A percentile compares a stretch with the other conserved stretches of the same genome.
Evolutionary conservation across 2,113 vertebrate genomes (phyloP).

Genomic region (Ailurus styani): DNA sequence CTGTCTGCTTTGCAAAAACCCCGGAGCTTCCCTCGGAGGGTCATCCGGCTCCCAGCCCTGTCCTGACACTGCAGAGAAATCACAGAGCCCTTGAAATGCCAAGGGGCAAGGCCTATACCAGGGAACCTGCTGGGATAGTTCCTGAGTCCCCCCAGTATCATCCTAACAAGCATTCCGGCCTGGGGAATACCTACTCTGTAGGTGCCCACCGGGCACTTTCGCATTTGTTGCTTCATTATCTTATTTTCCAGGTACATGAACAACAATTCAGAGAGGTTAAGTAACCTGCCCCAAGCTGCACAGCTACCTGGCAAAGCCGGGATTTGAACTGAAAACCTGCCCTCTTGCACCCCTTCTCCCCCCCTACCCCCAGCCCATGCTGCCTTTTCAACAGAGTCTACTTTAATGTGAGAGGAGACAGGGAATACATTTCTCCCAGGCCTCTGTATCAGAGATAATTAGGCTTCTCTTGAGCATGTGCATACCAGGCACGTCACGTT

Average conservation of each 20-base stretch:
- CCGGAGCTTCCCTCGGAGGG: neutral
- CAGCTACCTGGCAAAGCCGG: neutral
- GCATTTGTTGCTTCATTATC: neutral
- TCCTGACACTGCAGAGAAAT: neutral
- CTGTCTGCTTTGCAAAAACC: neutral
- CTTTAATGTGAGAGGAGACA: neutral
- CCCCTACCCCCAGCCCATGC: too few relatives aligned
- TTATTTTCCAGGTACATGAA: neutral
- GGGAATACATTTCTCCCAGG: neutral
- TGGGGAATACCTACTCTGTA: neutral
- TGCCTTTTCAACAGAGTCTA: neutral
- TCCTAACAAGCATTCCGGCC: too few relatives aligned
- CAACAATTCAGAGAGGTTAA: neutral
- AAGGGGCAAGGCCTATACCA: neutral
- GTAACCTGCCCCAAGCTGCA: neutral
- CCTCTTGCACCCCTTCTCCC: neutral
- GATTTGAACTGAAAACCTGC: neutral
- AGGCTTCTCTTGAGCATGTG: neutral
- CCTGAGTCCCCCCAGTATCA: neutral
- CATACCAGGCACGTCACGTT: rapidly evolving
- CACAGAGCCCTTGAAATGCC: neutral
- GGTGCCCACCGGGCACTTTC: neutral
- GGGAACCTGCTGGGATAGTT: neutral
- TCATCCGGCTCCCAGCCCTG: neutral
- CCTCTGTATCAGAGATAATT: neutral